Base-by-base conservation (phyloP, 2,113 vertebrate genomes). In the Peromyscus californicus region DNA sequence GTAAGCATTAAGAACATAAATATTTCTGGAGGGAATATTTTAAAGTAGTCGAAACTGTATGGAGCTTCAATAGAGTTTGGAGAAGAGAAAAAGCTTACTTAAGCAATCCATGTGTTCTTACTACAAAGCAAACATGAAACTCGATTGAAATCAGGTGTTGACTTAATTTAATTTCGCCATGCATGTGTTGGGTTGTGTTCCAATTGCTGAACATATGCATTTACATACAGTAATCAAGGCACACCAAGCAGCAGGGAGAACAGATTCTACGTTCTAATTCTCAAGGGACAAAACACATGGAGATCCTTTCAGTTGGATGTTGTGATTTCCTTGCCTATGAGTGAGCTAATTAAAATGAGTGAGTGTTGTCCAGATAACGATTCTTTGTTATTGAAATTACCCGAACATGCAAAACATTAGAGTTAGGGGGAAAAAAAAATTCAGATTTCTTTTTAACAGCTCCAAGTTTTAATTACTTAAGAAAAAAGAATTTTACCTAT, bases 141-240 rank as follows among this genome's bases (percentile, higher is more conserved):
- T 85, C 45, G 91, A 97, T 65, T 89, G 95, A 95, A 97, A 86
- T 97, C 95, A 95, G 54, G 85, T 95, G 61, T 87, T 92, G 90
- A 89, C 72, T 96, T 95, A 94, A 89, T 97, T 91, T 93, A 91
- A 91, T 82, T 96, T 96, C 11, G 12, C 36, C 70, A 79, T 69
- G 80, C 83, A 45, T 83, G 54, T 63, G 57, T 29, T 92, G 84
- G 74, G 80, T 95, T 95, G 84, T 89, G 89, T 90, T 96, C n/a
- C 6, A 94, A 59, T 94, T 10, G 26, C 29, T 63, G n/a, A 87
- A 33, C 59, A 86, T 91, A 91, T 91, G 54, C 59, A 96, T 96
- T 97, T 93, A 93, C 79, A 83, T 75, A 83, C 7, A 51, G 86
- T 95, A 96, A 98, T 98, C 96, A 95, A 94, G 94, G 31, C 54